These are phyloP conservation scores for Nomada goodeniana DNA, from an alignment of 2,888 invertebrate genomes.

Conservation along the genomic window DNA sequence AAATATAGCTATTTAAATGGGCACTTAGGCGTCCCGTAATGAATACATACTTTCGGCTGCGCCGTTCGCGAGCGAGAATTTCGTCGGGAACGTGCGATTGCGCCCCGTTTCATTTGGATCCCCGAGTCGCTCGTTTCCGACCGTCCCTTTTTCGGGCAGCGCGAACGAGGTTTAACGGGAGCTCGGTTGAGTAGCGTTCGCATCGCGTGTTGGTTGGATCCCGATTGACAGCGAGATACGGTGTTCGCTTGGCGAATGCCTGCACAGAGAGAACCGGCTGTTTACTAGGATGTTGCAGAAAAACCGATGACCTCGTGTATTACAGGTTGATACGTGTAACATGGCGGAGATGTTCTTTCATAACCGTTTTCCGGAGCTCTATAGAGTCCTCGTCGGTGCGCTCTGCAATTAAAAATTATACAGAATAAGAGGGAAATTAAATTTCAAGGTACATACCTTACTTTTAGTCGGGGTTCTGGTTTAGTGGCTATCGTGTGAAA, in stretches of 20 bases:
- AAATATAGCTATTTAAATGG: slow-evolving; percentile 81
- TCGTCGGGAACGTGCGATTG: slow-evolving; percentile 36
- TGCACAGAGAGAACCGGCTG: neutral
- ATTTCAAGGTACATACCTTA: too few species aligned
- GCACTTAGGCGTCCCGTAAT: slow-evolving; percentile 72
- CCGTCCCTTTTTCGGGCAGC: too few species aligned
- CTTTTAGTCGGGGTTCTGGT: too few species aligned
- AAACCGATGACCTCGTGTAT: neutral
- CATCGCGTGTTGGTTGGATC: slow-evolving; percentile 13
- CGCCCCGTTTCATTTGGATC: slow-evolving; percentile 13
- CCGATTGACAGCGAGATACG: neutral
- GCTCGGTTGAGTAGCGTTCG: neutral
- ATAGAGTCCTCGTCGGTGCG: too few species aligned
- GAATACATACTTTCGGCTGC: slow-evolving; percentile 66
- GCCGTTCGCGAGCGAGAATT: slow-evolving; percentile 29
- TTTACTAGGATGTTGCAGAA: neutral
- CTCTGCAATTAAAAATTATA: too few species aligned
- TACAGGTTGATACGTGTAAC: neutral
- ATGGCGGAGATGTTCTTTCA: too few species aligned
- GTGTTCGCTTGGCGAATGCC: neutral
- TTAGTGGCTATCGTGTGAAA: too few species aligned
- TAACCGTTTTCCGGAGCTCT: too few species aligned
- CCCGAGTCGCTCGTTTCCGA: neutral
- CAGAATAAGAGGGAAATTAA: too few species aligned
- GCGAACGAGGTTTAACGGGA: slow-evolving; percentile 2